Percentiles rank a stretch among this genome's conserved stretches.
These are phyloP conservation scores for Spinus olivaceus DNA, from an alignment of 2,797 vertebrate genomes.

Conservation along the genomic window DNA sequence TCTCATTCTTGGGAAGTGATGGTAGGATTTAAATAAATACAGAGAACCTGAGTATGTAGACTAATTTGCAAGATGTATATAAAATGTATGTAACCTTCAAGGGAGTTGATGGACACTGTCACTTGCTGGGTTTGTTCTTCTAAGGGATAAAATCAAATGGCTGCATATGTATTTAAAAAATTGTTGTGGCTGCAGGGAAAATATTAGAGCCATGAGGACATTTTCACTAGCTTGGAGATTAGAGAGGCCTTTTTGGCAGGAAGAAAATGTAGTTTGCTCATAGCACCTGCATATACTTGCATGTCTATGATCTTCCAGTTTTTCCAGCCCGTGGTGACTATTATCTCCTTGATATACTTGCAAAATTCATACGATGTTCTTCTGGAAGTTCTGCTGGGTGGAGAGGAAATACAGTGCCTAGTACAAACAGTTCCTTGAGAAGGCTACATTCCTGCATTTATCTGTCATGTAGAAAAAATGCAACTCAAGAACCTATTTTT, in stretches of 20 bases:
- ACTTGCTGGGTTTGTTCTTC: background rate
- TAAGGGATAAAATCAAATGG: background rate
- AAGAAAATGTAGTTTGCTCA: background rate
- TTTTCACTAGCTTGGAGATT: background rate
- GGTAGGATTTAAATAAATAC: background rate
- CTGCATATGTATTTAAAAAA: background rate
- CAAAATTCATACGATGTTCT: background rate
- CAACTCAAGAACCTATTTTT: conserved; percentile 10
- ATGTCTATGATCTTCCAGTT: background rate
- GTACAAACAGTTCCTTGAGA: conserved; percentile 50
- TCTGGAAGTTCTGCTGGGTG: conserved; percentile 27
- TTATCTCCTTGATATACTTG: background rate
- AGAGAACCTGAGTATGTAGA: background rate
- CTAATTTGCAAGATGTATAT: background rate
- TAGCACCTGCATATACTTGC: conserved; percentile 44
- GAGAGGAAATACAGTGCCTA: conserved; percentile 16
- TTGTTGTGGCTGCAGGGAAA: background rate
- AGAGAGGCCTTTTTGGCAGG: conserved; percentile 2
- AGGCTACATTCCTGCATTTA: conserved; percentile 6
- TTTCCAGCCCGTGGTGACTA: conserved; percentile 8
- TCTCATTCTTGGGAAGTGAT: background rate
- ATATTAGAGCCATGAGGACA: conserved; percentile 25
- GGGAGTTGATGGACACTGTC: background rate
- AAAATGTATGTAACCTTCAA: background rate
- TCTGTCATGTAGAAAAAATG: conserved; percentile 48